A percentile compares a stretch with the other conserved stretches of the same genome.
Evolutionary conservation across 2,797 vertebrate species (phyloP).

Genomic region (Cyprinodon diabolis): DNA sequence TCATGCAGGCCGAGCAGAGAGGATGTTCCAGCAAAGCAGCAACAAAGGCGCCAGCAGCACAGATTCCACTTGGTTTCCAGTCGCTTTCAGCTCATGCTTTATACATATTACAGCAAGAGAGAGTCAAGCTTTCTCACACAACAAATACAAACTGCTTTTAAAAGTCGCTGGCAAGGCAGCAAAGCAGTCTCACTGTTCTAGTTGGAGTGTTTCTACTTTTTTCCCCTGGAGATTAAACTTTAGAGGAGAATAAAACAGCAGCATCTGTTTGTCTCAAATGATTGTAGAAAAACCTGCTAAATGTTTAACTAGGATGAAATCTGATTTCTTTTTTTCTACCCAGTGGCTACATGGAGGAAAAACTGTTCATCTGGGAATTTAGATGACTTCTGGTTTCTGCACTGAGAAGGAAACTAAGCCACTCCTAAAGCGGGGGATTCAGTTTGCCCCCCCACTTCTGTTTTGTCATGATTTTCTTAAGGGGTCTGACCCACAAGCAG

Average conservation of each 20-base stretch:
- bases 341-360: not conserved
- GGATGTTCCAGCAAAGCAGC: not conserved
- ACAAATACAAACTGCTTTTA: constrained; percentile 10
- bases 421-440: too few relatives aligned
- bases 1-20: not conserved
- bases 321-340: not conserved
- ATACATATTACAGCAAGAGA: constrained; percentile 9
- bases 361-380: not conserved
- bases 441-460: too few relatives aligned
- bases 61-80: not conserved
- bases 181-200: not conserved
- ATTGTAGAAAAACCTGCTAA: not conserved
- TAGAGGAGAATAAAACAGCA: not conserved
- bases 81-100: constrained; percentile 1
- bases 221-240: not conserved
- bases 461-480: too few relatives aligned
- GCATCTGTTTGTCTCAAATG: constrained; percentile 2
- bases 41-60: not conserved
- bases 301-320: not conserved
- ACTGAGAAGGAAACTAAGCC: not conserved
- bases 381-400: not conserved
- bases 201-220: constrained; percentile 1
- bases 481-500: too few relatives aligned
- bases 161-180: constrained; percentile 5
- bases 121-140: not conserved